Conservation (phyloP, 2,888 invertebrate species). For the Steinernema hermaphroditum region DNA sequence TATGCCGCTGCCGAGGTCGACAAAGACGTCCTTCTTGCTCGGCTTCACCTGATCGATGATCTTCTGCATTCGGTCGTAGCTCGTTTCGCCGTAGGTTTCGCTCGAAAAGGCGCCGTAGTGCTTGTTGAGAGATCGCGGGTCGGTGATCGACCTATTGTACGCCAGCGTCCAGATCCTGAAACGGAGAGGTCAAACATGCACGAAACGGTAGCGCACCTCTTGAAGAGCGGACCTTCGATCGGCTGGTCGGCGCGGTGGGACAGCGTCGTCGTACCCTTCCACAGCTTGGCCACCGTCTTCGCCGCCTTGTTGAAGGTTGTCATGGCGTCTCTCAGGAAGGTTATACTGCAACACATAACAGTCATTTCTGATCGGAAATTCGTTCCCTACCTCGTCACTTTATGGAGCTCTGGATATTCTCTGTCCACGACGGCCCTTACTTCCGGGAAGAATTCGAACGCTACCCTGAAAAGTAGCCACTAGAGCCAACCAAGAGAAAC, state of each 20-base stretch:
- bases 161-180: slow-evolving; percentile 37
- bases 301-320: not conserved
- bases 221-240: not conserved
- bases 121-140: slow-evolving; percentile 95
- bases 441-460: not conserved
- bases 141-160: slow-evolving; percentile 79
- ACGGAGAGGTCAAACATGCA: not conserved
- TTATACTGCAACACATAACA: not conserved
- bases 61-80: slow-evolving; percentile 92
- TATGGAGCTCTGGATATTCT: no score
- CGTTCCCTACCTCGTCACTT: no score
- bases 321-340: not conserved
- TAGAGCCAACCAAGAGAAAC: no score
- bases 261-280: not conserved
- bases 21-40: slow-evolving; percentile 89
- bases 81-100: slow-evolving; percentile 94
- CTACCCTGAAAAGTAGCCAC: not conserved
- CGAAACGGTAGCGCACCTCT: not conserved
- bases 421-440: not conserved
- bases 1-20: slow-evolving; percentile 95
- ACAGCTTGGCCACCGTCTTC: not conserved
- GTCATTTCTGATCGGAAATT: not conserved
- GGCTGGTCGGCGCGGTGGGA: not conserved
- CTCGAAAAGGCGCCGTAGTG: slow-evolving; percentile 96
- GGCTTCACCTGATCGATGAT: slow-evolving; percentile 96